Evolutionary conservation across 2,113 vertebrate species (phyloP).

Genomic region (Ptychochromis oligacanthus): DNA sequence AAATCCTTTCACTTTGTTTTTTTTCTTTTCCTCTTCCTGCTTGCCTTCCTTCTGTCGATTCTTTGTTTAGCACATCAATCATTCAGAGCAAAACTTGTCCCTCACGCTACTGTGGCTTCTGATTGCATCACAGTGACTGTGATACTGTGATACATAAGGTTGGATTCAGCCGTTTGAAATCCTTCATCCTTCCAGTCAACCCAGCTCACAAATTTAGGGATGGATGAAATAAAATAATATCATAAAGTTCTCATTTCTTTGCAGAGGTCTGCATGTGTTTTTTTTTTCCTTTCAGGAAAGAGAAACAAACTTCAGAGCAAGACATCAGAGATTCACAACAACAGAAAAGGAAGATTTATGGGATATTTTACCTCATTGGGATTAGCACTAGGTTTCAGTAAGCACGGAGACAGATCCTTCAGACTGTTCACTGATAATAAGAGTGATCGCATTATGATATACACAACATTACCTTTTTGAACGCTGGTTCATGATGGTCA

Average conservation of each 20-base stretch:
- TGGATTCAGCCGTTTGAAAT: constrained; percentile 14
- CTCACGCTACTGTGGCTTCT: neutral
- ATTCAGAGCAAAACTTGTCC: constrained; percentile 20
- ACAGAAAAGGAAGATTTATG: constrained; percentile 5
- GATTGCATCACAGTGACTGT: constrained; percentile 36
- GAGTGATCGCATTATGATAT: neutral
- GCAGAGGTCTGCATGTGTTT: constrained; percentile 5
- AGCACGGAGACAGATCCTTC: neutral
- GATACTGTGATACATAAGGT: constrained; percentile 31
- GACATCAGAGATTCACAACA: neutral
- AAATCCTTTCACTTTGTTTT: too few relatives aligned
- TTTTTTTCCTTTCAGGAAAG: constrained; percentile 21
- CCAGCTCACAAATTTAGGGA: neutral
- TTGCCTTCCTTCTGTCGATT: neutral
- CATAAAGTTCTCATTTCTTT: constrained; percentile 7
- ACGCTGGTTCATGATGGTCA: neutral
- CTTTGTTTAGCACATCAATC: constrained; percentile 33
- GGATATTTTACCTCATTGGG: neutral
- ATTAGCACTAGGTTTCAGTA: neutral
- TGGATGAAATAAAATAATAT: constrained; percentile 17
- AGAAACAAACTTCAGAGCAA: constrained; percentile 1
- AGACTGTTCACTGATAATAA: neutral
- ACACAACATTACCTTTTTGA: neutral
- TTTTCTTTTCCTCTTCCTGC: neutral
- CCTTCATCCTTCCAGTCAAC: constrained; percentile 8